These are phyloP conservation scores for Helleia helle DNA, from an alignment of 2,888 invertebrate genomes.

Conservation along the genomic window DNA sequence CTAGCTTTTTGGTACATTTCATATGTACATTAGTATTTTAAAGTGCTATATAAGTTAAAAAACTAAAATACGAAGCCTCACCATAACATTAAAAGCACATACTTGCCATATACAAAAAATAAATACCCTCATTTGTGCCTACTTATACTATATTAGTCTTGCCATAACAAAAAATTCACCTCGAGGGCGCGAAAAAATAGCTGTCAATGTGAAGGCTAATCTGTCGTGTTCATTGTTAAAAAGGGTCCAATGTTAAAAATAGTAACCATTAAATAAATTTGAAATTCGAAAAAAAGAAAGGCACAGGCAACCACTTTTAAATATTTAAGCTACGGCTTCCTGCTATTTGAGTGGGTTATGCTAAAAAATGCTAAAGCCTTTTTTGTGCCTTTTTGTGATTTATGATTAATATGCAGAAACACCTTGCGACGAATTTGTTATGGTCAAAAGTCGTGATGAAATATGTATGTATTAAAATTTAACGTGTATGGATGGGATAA, in stretches of 20 bases:
- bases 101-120: conserved; percentile 34
- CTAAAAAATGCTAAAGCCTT: conserved; percentile 48
- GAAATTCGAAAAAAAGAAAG: conserved; percentile 35
- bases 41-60: too few relatives aligned
- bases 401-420: conserved; percentile 30
- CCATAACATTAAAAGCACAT: conserved; percentile 8
- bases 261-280: conserved; percentile 71
- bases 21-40: too few relatives aligned
- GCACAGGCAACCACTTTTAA: conserved; percentile 55
- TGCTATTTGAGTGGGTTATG: conserved; percentile 70
- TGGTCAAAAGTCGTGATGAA: conserved; percentile 24
- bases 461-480: conserved; percentile 8
- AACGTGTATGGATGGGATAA: neutral
- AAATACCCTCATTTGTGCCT: conserved; percentile 32
- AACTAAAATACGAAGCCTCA: too few relatives aligned
- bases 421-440: conserved; percentile 29
- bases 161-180: conserved; percentile 48
- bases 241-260: conserved; percentile 60
- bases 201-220: conserved; percentile 61
- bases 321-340: conserved; percentile 72
- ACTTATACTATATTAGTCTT: conserved; percentile 52
- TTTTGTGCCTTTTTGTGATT: conserved; percentile 40
- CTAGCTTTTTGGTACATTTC: too few relatives aligned
- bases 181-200: conserved; percentile 44
- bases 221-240: conserved; percentile 55